Percentiles rank a stretch among this genome's conserved stretches.
phyloP scores from a whole-genome alignment of 2,113 vertebrate species.

The Fulica atra region DNA sequence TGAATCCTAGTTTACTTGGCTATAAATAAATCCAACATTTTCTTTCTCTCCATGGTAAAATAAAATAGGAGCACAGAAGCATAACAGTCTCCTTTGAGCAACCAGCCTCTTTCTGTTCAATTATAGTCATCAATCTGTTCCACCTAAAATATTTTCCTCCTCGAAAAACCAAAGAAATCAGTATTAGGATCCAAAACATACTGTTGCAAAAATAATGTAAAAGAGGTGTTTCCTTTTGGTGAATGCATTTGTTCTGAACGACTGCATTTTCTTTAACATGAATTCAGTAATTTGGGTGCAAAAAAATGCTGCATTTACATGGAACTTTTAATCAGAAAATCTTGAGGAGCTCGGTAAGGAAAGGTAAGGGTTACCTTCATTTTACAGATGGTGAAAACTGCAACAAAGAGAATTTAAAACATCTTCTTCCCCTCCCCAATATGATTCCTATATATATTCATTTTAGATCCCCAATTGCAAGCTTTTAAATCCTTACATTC shows the following conservation, averaged over 20 bases:
- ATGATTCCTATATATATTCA: not conserved
- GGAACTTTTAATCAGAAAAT: not conserved
- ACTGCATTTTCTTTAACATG: not conserved
- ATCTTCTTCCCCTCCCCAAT: not conserved
- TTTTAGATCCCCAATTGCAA: not conserved
- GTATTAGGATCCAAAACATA: slow-evolving; percentile 36
- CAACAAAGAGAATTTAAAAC: not conserved
- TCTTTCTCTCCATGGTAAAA: slow-evolving; percentile 55
- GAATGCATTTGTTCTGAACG: not conserved
- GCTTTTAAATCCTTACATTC: not conserved
- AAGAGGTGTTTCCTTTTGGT: slow-evolving; percentile 11
- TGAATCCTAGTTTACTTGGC: slow-evolving; percentile 66
- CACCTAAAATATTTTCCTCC: slow-evolving; percentile 65
- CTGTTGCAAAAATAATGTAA: slow-evolving; percentile 23
- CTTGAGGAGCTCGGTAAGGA: not conserved
- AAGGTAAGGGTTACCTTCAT: not conserved
- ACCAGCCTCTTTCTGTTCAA: slow-evolving; percentile 62
- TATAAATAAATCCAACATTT: slow-evolving; percentile 68
- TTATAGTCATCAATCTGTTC: slow-evolving; percentile 67
- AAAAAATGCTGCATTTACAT: not conserved
- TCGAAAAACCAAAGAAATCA: slow-evolving; percentile 45
- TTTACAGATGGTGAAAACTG: not conserved
- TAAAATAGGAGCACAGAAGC: slow-evolving; percentile 56
- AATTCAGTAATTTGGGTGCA: not conserved
- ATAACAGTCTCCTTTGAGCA: slow-evolving; percentile 46